Percentiles rank a stretch among this genome's conserved stretches.
phyloP scores from a whole-genome alignment of 2,888 invertebrate species.

The Exephanes ischioxanthus region DNA sequence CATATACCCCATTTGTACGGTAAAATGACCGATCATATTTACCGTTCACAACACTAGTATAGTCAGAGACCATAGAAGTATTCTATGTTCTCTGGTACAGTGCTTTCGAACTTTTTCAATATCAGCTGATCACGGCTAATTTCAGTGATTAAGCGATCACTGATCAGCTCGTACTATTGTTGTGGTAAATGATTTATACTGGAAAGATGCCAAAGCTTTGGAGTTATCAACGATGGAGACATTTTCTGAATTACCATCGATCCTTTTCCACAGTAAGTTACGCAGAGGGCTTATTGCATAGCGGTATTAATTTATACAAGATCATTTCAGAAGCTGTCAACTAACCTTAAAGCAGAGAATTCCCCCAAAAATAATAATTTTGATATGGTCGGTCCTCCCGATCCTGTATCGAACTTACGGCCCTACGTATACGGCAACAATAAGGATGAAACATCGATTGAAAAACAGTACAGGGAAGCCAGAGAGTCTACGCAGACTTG shows the following conservation, averaged over 20 bases:
- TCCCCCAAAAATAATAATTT: conserved; percentile 33
- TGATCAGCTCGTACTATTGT: background rate
- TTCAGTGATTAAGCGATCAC: background rate
- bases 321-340: conserved; percentile 41
- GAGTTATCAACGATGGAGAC: conserved; percentile 60
- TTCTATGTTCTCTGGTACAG: background rate
- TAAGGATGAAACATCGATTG: conserved; percentile 89
- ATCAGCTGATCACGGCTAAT: conserved; percentile 31
- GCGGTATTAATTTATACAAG: background rate
- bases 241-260: conserved; percentile 34
- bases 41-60: too few relatives aligned
- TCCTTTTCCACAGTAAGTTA: conserved; percentile 56
- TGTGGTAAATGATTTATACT: conserved; percentile 19
- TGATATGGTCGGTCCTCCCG: conserved; percentile 93
- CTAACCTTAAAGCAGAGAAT: conserved; percentile 45
- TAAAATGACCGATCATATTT: too few relatives aligned
- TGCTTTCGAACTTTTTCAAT: background rate
- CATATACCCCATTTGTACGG: too few relatives aligned
- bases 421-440: conserved; percentile 89
- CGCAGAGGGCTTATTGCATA: background rate
- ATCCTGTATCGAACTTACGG: conserved; percentile 92
- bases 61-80: background rate
- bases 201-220: conserved; percentile 50
- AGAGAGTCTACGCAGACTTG: conserved; percentile 91
- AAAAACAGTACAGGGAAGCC: conserved; percentile 88